Base-by-base conservation (phyloP, 2,888 invertebrate species). In the Galerucella calmariensis region DNA sequence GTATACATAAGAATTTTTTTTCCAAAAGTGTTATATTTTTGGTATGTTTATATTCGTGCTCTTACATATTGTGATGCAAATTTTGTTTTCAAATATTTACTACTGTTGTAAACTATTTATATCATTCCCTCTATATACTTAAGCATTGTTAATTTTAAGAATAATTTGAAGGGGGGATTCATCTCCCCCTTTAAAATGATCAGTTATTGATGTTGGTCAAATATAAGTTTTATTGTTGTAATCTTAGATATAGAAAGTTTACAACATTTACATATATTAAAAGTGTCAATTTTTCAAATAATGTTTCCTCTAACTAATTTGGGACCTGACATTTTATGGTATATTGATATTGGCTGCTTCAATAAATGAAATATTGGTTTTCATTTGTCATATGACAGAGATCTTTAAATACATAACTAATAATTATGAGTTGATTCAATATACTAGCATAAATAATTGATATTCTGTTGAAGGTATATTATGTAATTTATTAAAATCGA, bases 51-150 rank as follows among this genome's bases (percentile, higher is more conserved):
- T 12, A 58, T 56, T 68, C 11, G 41, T 68, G 58, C n/a, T 46
- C 58, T 58, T 44, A 65, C n/a, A 46, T 70, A 70, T 70, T 71
- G 71, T 65, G 65, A 71, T 71, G 71, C 71, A 71, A 56, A 66
- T 66, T 71, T 69, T 20, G 53, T 65, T 41, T 69, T 24, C 53
- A 67, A 16, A 69, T 46, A 69, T 59, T 69, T 69, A 59, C 20
- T n/a, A 59, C n/a, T 51, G 61, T 71, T 71, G 71, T 71, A 72
- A 72, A 67, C 72, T 63, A 48, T 58, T 72, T 72, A 66, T 71
- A 66, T 58, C 20, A 35, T 11, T 24, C 12, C 35, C 44, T 69
- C 35, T 27, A 20, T n/a, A 35, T 35, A n/a, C 12, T 16, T 24
- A 10, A 46, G n/a, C 16, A 24, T 44, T 69, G 68, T 69, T 59